Evolutionary conservation across 2,113 vertebrate genomes (phyloP).

Genomic region (Saccopteryx bilineata): DNA sequence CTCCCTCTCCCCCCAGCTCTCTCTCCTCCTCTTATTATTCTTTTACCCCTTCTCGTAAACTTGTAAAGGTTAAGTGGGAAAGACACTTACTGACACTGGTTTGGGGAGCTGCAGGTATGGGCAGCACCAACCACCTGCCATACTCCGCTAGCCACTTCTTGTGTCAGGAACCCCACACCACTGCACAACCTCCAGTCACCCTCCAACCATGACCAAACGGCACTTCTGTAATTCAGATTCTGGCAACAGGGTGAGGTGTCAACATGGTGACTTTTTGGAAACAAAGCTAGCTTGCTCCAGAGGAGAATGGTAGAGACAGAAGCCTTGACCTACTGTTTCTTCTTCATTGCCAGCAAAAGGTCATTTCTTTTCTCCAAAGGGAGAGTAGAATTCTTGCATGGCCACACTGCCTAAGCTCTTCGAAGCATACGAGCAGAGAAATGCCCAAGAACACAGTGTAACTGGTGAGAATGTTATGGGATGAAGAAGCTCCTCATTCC

Average conservation of each 20-base stretch:
- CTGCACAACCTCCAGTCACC: neutral
- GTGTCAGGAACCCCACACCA: neutral
- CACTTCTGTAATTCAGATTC: slow-evolving; percentile 1
- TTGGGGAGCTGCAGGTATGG: neutral
- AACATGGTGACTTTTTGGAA: neutral
- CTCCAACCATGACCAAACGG: neutral
- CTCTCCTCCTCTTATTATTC: neutral
- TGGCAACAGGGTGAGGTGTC: neutral
- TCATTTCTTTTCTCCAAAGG: neutral
- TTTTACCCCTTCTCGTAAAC: neutral
- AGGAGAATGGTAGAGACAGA: neutral
- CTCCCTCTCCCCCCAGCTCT: accelerated
- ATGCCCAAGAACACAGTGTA: neutral
- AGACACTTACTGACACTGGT: neutral
- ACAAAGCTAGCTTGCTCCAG: neutral
- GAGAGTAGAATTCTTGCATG: neutral
- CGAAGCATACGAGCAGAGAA: neutral
- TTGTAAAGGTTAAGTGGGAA: neutral
- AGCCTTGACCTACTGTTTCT: accelerated
- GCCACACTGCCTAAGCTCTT: neutral
- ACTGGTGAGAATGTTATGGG: neutral
- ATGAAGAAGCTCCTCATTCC: neutral
- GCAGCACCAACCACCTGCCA: neutral
- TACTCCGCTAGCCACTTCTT: neutral
- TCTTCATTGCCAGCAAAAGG: neutral